Percentiles rank a stretch among this genome's conserved stretches.
phyloP scores from a whole-genome alignment of 1,140 invertebrate species.

The Steinernema feltiae region DNA sequence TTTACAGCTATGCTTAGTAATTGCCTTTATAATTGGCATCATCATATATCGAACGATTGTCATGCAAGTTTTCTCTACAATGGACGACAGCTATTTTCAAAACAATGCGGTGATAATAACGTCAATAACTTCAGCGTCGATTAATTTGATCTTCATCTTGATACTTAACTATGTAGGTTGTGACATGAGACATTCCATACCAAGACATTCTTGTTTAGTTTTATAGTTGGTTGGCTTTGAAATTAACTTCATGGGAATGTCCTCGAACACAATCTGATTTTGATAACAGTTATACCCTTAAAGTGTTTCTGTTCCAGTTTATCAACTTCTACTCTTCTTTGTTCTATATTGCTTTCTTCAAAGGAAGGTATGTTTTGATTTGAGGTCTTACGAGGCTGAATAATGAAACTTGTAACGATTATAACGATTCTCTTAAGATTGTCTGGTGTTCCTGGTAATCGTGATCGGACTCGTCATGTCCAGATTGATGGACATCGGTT shows the following conservation, averaged over 20 bases:
- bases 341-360: slow-evolving; percentile 88
- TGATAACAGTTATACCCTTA: slow-evolving; percentile 88
- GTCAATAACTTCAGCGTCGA: slow-evolving; percentile 50
- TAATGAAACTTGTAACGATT: slow-evolving; percentile 10
- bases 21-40: slow-evolving; percentile 52
- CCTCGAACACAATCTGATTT: slow-evolving; percentile 92
- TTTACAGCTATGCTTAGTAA: slow-evolving; percentile 40
- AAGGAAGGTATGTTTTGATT: slow-evolving; percentile 40
- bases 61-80: slow-evolving; percentile 37
- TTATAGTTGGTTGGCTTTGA: slow-evolving; percentile 79
- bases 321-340: slow-evolving; percentile 97
- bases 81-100: slow-evolving; percentile 20
- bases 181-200: background rate
- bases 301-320: slow-evolving; percentile 94
- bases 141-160: slow-evolving; percentile 53
- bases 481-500: slow-evolving; percentile 38
- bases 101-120: slow-evolving; percentile 42
- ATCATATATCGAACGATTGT: slow-evolving; percentile 51
- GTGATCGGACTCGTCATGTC: slow-evolving; percentile 69
- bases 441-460: slow-evolving; percentile 64
- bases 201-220: slow-evolving; percentile 60
- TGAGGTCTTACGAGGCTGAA: too few relatives aligned
- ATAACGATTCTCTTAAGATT: slow-evolving; percentile 32
- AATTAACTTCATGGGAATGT: slow-evolving; percentile 85
- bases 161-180: slow-evolving; percentile 51